A percentile compares a stretch with the other conserved stretches of the same genome.
Evolutionary conservation across 2,888 invertebrate species (phyloP).

Genomic region (Xylota sylvarum): DNA sequence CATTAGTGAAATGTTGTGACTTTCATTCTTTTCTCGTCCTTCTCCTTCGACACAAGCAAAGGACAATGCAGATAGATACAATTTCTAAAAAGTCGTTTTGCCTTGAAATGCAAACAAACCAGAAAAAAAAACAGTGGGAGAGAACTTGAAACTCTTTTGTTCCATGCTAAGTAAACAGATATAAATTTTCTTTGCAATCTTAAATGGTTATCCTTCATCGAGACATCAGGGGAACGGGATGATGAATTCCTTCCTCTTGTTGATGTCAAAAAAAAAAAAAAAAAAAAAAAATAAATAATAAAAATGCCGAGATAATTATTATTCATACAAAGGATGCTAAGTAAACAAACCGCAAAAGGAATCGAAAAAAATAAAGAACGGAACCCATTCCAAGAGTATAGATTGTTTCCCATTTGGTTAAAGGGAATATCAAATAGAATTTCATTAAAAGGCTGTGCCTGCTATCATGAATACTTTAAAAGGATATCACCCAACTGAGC

Average conservation of each 20-base stretch:
- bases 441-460: not conserved
- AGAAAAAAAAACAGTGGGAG: slow-evolving; percentile 4
- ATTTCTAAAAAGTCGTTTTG: slow-evolving; percentile 24
- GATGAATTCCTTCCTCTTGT: slow-evolving; percentile 1
- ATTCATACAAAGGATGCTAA: slow-evolving; percentile 24
- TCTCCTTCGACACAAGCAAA: not conserved
- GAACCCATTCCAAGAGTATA: not conserved
- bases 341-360: slow-evolving; percentile 18
- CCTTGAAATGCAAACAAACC: slow-evolving; percentile 24
- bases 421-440: not conserved
- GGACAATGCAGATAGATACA: slow-evolving; percentile 19
- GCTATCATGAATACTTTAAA: not conserved
- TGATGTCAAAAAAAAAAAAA: not conserved
- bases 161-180: slow-evolving; percentile 27
- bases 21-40: not conserved
- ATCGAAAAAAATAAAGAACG: not conserved
- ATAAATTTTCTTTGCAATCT: slow-evolving; percentile 16
- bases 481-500: not conserved
- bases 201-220: not conserved
- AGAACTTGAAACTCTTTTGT: slow-evolving; percentile 39
- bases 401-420: not conserved
- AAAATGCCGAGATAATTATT: slow-evolving; percentile 6
- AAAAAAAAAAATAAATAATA: not conserved
- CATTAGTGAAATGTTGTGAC: slow-evolving; percentile 35
- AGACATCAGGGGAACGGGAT: not conserved